Evolutionary conservation across 2,113 vertebrate genomes (phyloP).

Genomic region (Silurus asotus): DNA sequence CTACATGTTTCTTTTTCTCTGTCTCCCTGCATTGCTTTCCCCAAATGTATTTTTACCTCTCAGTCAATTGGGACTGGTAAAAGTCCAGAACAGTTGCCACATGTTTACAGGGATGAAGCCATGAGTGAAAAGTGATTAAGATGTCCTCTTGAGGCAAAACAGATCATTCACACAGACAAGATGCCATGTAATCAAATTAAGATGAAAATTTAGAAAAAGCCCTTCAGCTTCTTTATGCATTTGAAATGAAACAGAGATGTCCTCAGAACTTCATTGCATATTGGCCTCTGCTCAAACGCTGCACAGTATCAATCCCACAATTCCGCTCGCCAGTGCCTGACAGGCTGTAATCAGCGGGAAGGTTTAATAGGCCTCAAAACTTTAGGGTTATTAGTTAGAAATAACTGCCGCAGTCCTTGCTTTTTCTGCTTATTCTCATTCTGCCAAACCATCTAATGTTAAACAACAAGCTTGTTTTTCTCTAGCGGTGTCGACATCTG

Average conservation of each 20-base stretch:
- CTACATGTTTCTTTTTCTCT: conserved; percentile 3
- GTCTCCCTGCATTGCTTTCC: conserved; percentile 8
- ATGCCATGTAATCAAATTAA: conserved; percentile 70
- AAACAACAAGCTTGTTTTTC: conserved; percentile 70
- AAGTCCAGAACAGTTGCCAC: conserved; percentile 69
- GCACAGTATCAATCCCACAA: conserved; percentile 18
- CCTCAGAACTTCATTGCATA: conserved; percentile 47
- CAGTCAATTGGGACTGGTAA: conserved; percentile 71
- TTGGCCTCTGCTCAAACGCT: conserved; percentile 48
- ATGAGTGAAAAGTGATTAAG: conserved; percentile 78
- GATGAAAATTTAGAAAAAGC: conserved; percentile 52
- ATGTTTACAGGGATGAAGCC: conserved; percentile 75
- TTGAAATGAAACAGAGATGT: conserved; percentile 55
- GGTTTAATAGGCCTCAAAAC: conserved; percentile 38
- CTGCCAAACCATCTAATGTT: conserved; percentile 62
- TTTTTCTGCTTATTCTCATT: conserved; percentile 43
- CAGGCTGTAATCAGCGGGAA: conserved; percentile 37
- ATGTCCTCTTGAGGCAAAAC: conserved; percentile 77
- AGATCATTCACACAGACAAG: conserved; percentile 73
- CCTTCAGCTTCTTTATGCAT: conserved; percentile 50
- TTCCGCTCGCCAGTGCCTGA: conserved; percentile 10
- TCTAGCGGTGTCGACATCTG: conserved; percentile 74
- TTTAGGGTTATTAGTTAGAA: conserved; percentile 42
- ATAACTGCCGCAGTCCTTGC: conserved; percentile 40
- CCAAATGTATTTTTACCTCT: conserved; percentile 63